Evolutionary conservation across 2,797 vertebrate genomes (phyloP).

Genomic region (Neoniphon sammara): DNA sequence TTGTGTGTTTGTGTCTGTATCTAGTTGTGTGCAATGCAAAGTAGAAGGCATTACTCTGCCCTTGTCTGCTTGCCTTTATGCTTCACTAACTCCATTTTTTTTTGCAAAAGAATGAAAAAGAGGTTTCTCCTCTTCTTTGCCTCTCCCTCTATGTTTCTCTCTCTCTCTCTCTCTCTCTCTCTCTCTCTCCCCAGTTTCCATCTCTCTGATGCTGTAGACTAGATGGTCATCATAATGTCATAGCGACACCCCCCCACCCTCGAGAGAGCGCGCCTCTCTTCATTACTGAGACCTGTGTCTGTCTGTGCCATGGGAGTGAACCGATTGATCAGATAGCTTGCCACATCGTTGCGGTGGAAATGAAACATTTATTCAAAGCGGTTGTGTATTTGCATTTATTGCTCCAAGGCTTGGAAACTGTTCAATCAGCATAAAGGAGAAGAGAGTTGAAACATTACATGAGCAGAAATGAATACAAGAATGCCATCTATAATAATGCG

Average conservation of each 20-base stretch:
- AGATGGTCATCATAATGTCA: conserved; percentile 53
- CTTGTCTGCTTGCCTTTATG: background rate
- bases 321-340: conserved; percentile 29
- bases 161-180: background rate
- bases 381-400: no score
- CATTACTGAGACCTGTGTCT: conserved; percentile 60
- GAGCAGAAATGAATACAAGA: background rate
- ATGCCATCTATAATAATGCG: conserved; percentile 4
- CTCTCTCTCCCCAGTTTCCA: conserved; percentile 18
- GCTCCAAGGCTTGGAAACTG: no score
- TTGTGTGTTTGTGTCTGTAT: conserved; percentile 1
- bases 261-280: conserved; percentile 42
- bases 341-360: conserved; percentile 11
- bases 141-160: no score
- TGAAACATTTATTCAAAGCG: conserved; percentile 12
- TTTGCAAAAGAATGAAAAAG: conserved; percentile 24
- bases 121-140: background rate
- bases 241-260: conserved; percentile 27
- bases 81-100: conserved; percentile 24
- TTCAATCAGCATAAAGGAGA: no score
- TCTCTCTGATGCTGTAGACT: conserved; percentile 11
- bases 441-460: no score
- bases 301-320: conserved; percentile 36
- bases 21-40: background rate
- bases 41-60: background rate